These are phyloP conservation scores for Epinephelus malabaricus DNA, from an alignment of 2,797 vertebrate species.

Conservation along the genomic window DNA sequence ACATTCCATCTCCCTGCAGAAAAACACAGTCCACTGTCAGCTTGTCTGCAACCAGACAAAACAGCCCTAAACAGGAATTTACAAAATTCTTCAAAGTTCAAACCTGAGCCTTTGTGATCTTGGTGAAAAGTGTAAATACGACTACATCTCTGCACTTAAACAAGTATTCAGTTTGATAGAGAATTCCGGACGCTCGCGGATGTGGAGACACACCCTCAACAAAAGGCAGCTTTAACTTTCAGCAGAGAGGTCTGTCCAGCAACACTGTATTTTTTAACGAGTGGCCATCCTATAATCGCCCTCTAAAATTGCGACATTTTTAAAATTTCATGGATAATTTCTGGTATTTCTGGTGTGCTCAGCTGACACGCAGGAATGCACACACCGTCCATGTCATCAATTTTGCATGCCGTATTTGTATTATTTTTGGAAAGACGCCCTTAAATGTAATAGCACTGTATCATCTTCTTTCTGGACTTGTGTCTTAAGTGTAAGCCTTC, in stretches of 20 bases:
- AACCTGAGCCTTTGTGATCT: not conserved
- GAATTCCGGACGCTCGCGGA: not conserved
- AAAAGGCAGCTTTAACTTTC: not conserved
- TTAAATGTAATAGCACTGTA: not conserved
- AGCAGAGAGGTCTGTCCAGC: not conserved
- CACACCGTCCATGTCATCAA: not conserved
- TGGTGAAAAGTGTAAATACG: not conserved
- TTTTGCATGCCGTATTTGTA: not conserved
- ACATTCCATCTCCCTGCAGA: slow-evolving; percentile 22
- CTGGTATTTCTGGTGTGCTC: not conserved
- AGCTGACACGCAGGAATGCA: not conserved
- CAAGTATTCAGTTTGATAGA: not conserved
- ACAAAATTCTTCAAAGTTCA: not conserved
- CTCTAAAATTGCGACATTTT: not conserved
- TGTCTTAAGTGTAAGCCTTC: not conserved
- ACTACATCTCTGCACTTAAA: not conserved
- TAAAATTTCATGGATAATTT: not conserved
- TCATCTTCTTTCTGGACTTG: not conserved
- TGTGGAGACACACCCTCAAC: slow-evolving; percentile 53
- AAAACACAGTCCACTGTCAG: slow-evolving; percentile 23
- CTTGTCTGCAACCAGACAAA: slow-evolving; percentile 10
- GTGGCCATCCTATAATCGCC: not conserved
- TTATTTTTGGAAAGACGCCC: not conserved
- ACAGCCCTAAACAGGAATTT: slow-evolving; percentile 8
- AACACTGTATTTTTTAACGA: not conserved